Conservation (phyloP, 2,888 invertebrate genomes). For the Philopedon plagiatum region DNA sequence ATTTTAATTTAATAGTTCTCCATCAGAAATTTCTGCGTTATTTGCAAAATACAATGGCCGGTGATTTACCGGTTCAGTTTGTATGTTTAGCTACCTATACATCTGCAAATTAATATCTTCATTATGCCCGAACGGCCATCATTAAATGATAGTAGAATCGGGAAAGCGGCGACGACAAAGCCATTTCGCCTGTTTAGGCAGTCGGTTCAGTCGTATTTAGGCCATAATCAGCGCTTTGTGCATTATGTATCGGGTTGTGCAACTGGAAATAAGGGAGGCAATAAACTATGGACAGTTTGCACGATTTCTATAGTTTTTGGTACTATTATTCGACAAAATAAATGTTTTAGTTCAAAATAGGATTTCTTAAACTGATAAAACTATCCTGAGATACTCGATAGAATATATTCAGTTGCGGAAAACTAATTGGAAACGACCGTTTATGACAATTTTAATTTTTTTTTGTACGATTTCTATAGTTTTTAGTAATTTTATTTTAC, state of each 20-base stretch:
- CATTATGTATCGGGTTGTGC: constrained; percentile 56
- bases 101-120: constrained; percentile 47
- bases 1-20: background rate
- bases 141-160: constrained; percentile 37
- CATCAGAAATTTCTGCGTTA: constrained; percentile 26
- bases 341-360: too few relatives aligned
- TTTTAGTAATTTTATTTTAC: too few relatives aligned
- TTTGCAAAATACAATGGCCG: constrained; percentile 33
- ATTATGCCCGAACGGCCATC: constrained; percentile 44
- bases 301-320: background rate
- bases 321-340: too few relatives aligned
- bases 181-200: constrained; percentile 56
- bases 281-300: constrained; percentile 23
- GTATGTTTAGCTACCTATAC: constrained; percentile 41
- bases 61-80: constrained; percentile 37
- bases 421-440: too few relatives aligned
- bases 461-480: too few relatives aligned
- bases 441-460: too few relatives aligned
- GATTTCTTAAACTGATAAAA: too few relatives aligned
- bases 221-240: constrained; percentile 60
- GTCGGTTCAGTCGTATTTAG: constrained; percentile 58
- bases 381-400: too few relatives aligned
- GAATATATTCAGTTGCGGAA: too few relatives aligned
- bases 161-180: constrained; percentile 50
- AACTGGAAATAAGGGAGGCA: constrained; percentile 36